Conservation (phyloP, 2,113 vertebrate genomes). For the Syngnathus floridae region DNA sequence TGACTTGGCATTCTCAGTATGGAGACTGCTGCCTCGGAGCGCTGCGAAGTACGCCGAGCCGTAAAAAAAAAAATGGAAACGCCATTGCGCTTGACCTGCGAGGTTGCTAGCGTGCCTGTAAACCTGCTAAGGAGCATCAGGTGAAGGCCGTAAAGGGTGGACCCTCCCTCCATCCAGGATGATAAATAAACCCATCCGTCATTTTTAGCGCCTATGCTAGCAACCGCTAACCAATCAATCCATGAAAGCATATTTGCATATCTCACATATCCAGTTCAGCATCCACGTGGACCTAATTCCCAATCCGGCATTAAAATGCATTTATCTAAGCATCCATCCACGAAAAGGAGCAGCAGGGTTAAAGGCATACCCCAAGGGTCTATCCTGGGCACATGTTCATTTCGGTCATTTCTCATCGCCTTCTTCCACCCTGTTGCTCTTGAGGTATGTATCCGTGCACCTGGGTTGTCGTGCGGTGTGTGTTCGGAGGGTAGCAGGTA, state of each 20-base stretch:
- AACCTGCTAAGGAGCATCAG: slow-evolving; percentile 12
- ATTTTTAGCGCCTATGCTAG: not conserved
- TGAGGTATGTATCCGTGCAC: slow-evolving; percentile 28
- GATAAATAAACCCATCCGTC: slow-evolving; percentile 8
- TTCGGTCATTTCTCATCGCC: slow-evolving; percentile 30
- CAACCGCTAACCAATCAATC: not conserved
- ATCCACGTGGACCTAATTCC: not conserved
- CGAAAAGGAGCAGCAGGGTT: slow-evolving; percentile 6
- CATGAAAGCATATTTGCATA: not conserved
- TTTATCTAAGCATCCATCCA: not conserved
- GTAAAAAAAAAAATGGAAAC: slow-evolving; percentile 30
- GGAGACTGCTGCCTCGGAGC: slow-evolving; percentile 37
- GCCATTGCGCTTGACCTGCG: slow-evolving; percentile 46
- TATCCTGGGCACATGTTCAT: slow-evolving; percentile 16
- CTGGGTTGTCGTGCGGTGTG: slow-evolving; percentile 13
- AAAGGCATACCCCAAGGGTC: slow-evolving; percentile 28
- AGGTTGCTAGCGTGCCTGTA: slow-evolving; percentile 27
- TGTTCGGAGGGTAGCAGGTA: slow-evolving; percentile 65
- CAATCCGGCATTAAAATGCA: not conserved
- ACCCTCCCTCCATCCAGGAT: not conserved
- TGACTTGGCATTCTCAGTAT: slow-evolving; percentile 53
- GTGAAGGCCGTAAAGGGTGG: slow-evolving; percentile 19
- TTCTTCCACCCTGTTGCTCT: slow-evolving; percentile 26
- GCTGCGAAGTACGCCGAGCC: slow-evolving; percentile 19
- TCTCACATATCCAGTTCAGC: not conserved